Percentiles rank a stretch among this genome's conserved stretches.
Conservation (phyloP, 2,888 invertebrate species). For the Drosophila stalkeri region DNA sequence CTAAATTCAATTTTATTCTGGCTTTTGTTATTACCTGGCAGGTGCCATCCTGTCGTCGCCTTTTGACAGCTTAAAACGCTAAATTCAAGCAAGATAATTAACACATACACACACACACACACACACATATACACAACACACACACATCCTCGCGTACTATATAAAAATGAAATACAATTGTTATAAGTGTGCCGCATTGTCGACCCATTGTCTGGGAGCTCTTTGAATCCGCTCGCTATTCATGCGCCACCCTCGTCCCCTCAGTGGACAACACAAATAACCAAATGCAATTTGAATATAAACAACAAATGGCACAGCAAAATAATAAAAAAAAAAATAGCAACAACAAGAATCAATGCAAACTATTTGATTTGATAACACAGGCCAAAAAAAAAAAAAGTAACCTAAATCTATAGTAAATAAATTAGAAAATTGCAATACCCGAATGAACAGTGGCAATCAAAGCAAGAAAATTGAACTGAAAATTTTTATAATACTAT, state of each 20-base stretch:
- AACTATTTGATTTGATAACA: slow-evolving; percentile 65
- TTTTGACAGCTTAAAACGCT: slow-evolving; percentile 67
- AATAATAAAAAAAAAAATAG: background rate
- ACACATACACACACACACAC: slow-evolving; percentile 36
- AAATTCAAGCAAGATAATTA: slow-evolving; percentile 60
- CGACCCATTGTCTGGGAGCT: slow-evolving; percentile 65
- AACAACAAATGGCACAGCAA: slow-evolving; percentile 26
- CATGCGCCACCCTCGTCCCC: background rate
- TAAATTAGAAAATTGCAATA: slow-evolving; percentile 51
- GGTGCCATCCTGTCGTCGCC: slow-evolving; percentile 48
- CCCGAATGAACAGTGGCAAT: slow-evolving; percentile 21
- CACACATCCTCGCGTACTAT: slow-evolving; percentile 28
- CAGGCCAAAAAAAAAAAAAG: slow-evolving; percentile 30
- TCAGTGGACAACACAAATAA: slow-evolving; percentile 55
- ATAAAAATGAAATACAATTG: slow-evolving; percentile 39
- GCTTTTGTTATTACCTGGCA: slow-evolving; percentile 44
- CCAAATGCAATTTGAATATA: slow-evolving; percentile 62
- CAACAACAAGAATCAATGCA: slow-evolving; percentile 34
- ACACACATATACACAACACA: slow-evolving; percentile 22
- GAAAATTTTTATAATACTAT: too few relatives aligned
- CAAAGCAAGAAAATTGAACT: background rate
- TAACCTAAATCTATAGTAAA: slow-evolving; percentile 49
- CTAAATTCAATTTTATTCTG: background rate
- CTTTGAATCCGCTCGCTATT: slow-evolving; percentile 16
- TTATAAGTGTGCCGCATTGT: slow-evolving; percentile 44